A percentile compares a stretch with the other conserved stretches of the same genome.
Conservation (phyloP, 2,888 invertebrate species). For the Nebria brevicollis region DNA sequence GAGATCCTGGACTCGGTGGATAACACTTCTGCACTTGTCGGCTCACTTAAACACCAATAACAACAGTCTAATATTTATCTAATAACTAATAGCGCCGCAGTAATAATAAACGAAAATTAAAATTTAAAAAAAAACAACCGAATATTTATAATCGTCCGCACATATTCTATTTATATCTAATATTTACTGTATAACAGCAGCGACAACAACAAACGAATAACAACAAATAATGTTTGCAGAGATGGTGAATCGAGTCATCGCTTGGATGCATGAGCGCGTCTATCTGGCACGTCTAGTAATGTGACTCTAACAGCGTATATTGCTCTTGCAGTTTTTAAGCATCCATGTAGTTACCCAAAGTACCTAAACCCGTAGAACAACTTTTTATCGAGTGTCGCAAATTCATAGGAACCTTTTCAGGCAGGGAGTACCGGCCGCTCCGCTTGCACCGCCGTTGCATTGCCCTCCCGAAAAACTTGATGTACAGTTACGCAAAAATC, state of each 20-base stretch:
- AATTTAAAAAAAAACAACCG: background rate
- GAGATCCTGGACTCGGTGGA: background rate
- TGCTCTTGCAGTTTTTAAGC: slow-evolving; percentile 54
- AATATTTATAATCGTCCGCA: background rate
- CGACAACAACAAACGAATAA: background rate
- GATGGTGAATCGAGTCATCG: background rate
- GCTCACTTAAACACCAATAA: background rate
- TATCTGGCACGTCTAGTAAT: slow-evolving; percentile 62
- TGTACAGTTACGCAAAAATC: slow-evolving; percentile 62
- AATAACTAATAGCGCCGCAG: background rate
- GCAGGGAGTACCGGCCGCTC: slow-evolving; percentile 51
- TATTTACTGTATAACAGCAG: background rate
- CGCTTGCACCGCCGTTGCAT: slow-evolving; percentile 28
- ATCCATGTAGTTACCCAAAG: slow-evolving; percentile 64
- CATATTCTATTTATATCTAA: background rate
- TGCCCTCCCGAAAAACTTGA: slow-evolving; percentile 52
- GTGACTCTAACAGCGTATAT: slow-evolving; percentile 61
- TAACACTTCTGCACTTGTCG: background rate
- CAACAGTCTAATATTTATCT: slow-evolving; percentile 1
- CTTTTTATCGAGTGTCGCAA: slow-evolving; percentile 72
- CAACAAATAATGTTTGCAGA: background rate
- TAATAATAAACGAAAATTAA: background rate
- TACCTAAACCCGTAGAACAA: slow-evolving; percentile 71
- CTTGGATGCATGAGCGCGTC: background rate
- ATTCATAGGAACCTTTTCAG: slow-evolving; percentile 67